These are phyloP conservation scores for Tetanocera ferruginea DNA, from an alignment of 2,888 invertebrate genomes.

Conservation along the genomic window DNA sequence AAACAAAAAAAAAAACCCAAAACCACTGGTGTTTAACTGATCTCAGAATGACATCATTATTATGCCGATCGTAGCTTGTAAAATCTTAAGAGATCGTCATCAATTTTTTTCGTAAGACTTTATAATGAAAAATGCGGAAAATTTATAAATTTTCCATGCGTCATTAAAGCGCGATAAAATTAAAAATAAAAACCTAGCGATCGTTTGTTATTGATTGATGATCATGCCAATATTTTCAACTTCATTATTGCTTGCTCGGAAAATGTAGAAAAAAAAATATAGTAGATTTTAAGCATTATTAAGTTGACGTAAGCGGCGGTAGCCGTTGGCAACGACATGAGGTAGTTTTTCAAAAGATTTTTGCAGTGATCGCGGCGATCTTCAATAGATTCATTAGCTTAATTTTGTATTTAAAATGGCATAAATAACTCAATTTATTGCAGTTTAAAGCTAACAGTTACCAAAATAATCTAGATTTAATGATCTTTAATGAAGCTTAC, in stretches of 20 bases:
- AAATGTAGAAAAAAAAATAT: background rate
- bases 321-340: no score
- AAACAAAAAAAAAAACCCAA: background rate
- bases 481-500: no score
- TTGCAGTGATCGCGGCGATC: no score
- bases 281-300: no score
- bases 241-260: background rate
- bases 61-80: background rate
- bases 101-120: background rate
- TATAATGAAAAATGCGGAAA: conserved; percentile 18
- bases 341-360: no score
- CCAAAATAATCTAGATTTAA: no score
- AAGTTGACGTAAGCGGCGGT: background rate
- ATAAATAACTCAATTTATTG: no score
- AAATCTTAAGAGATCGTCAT: background rate
- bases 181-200: background rate
- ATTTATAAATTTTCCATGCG: background rate
- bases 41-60: background rate
- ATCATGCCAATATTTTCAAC: background rate
- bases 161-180: background rate
- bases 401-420: no score
- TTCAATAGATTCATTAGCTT: no score
- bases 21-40: background rate
- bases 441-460: no score
- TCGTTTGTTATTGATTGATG: background rate